Percentiles rank a stretch among this genome's conserved stretches.
Conservation (phyloP, 2,797 vertebrate species). For the Tenualosa ilisha region DNA sequence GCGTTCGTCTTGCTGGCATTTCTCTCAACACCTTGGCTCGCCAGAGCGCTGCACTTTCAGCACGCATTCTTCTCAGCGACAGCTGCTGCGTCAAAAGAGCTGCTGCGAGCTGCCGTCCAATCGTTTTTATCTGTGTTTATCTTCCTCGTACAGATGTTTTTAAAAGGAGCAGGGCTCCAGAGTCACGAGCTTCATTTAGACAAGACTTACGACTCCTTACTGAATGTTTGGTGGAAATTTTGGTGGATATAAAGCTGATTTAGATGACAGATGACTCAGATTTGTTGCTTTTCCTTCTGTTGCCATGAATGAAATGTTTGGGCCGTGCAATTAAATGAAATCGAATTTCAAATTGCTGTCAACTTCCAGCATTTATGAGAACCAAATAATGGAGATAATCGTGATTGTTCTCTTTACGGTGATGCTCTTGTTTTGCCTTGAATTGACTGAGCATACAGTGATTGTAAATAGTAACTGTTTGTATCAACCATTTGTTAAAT, state of each 20-base stretch:
- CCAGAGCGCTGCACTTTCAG: background rate
- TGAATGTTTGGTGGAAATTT: background rate
- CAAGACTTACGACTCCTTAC: background rate
- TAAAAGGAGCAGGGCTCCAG: background rate
- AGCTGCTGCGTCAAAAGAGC: background rate
- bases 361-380: too few species aligned
- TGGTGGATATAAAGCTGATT: background rate
- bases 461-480: too few species aligned
- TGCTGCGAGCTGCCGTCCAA: background rate
- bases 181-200: background rate
- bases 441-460: too few species aligned
- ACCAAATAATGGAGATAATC: too few species aligned
- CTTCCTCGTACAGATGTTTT: background rate
- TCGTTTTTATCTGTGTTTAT: background rate
- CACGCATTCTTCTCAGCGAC: background rate
- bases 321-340: too few species aligned
- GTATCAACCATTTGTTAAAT: too few species aligned
- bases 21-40: background rate
- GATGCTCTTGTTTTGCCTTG: too few species aligned
- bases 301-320: background rate
- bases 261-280: background rate
- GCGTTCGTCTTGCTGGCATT: background rate
- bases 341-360: too few species aligned
- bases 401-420: too few species aligned
- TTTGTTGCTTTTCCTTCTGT: background rate